Conservation (phyloP, 2,888 invertebrate genomes). For the Andrena minutula region DNA sequence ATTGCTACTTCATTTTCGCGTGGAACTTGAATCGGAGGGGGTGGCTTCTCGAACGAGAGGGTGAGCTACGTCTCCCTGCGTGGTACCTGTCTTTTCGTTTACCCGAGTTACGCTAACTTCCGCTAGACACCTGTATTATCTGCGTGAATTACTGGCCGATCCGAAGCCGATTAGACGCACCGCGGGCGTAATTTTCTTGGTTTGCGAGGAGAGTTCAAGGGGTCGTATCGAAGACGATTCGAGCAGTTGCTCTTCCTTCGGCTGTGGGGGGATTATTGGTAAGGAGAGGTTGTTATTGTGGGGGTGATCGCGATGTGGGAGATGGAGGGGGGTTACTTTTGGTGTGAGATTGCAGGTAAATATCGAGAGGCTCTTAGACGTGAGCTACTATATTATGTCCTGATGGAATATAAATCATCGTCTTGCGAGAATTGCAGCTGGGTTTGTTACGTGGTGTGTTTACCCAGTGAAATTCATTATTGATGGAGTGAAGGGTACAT, state of each 20-base stretch:
- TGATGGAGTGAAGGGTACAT: too few relatives aligned
- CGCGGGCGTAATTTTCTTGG: conserved; percentile 28
- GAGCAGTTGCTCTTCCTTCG: background rate
- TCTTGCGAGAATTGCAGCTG: too few relatives aligned
- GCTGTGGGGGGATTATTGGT: too few relatives aligned
- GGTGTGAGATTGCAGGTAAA: too few relatives aligned
- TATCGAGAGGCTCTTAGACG: too few relatives aligned
- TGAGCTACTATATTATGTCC: too few relatives aligned
- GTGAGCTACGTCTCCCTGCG: background rate
- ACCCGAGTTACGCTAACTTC: conserved; percentile 27
- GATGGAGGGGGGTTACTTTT: too few relatives aligned
- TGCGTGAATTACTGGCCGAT: conserved; percentile 43
- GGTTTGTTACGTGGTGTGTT: too few relatives aligned
- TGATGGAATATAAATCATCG: too few relatives aligned
- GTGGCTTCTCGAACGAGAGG: background rate
- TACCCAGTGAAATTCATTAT: too few relatives aligned
- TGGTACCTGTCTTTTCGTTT: conserved; percentile 14
- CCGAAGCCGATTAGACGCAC: conserved; percentile 35
- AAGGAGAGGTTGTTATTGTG: too few relatives aligned
- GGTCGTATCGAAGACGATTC: background rate
- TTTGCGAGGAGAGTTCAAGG: background rate
- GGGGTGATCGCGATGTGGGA: too few relatives aligned
- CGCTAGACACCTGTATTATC: conserved; percentile 34
- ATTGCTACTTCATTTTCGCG: conserved; percentile 67
- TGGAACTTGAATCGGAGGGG: background rate